Base-by-base conservation (phyloP, 2,888 invertebrate genomes). In the Rhyacophila evoluta region DNA sequence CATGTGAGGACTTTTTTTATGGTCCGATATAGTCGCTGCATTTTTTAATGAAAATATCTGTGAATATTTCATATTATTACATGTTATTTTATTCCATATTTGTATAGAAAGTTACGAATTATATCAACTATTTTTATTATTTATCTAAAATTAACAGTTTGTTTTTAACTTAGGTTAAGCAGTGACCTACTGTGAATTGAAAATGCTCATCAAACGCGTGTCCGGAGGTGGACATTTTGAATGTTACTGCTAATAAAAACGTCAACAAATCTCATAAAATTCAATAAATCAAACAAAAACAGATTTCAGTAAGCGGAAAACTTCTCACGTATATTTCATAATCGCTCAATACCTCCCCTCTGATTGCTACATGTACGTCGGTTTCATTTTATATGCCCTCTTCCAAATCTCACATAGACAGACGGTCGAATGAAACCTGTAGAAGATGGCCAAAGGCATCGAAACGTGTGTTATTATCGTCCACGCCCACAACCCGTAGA, bases 321-420 rank as follows among this genome's bases (percentile, higher is more conserved):
- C 75, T 78, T 77, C 81, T 74, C 79, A 77, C 55, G 83, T 83
- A 83, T 84, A 74, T 83, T 85, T 84, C 85, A 86, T 86, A 86
- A 84, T 85, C 83, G 84, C 85, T 85, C 84, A 86, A 84, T 87
- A 89, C 85, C 86, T 87, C 83, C 84, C 85, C 83, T 84, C 86
- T 85, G 84, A 85, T 87, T 87, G 89, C 91, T 94, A 95, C 94
- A 95, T 95, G 85, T 94, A 95, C 85, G 95, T 93, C 1, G 95
- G 95, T 85, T 96, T 96, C 85, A 95, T 94, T 88, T 98, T 98
- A 87, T 98, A 98, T 5, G 97, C 97, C 83, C 95, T 91, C 87
- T 98, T 98, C 98, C 98, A 98, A 84, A 98, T 97, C 88, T 98
- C 98, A 86, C 97, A 97, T 79, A 98, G 90, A 85, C 98, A 98